These are phyloP conservation scores for Thermophis baileyi DNA, from an alignment of 2,113 vertebrate species.

Conservation along the genomic window DNA sequence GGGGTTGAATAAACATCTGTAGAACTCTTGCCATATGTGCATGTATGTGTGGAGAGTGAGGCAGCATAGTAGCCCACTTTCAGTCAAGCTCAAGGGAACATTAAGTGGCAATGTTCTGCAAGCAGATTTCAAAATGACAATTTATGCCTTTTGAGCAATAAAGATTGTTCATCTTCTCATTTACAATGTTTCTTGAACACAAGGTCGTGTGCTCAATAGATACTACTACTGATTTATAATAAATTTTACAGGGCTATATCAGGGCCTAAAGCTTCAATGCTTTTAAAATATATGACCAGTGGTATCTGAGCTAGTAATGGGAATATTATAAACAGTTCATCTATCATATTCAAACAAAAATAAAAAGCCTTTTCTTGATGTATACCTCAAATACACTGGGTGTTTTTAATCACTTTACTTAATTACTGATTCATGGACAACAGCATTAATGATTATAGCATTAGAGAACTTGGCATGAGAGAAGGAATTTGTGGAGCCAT, in stretches of 20 bases:
- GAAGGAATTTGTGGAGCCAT: background rate
- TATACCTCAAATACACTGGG: background rate
- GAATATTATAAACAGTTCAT: background rate
- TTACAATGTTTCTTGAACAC: slow-evolving; percentile 18
- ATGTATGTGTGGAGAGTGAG: too few relatives aligned
- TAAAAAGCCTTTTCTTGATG: background rate
- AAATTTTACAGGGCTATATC: background rate
- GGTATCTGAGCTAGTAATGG: background rate
- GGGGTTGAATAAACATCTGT: too few relatives aligned
- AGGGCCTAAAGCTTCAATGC: background rate
- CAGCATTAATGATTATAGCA: background rate
- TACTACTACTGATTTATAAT: background rate
- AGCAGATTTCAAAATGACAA: slow-evolving; percentile 41
- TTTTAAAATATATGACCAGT: background rate
- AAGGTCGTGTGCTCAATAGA: rapidly evolving
- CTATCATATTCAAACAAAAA: background rate
- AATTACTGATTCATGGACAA: background rate
- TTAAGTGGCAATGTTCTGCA: slow-evolving; percentile 53
- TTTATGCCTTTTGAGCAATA: slow-evolving; percentile 31
- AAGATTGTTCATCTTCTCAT: slow-evolving; percentile 27
- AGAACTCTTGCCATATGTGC: too few relatives aligned
- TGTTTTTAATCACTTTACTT: background rate
- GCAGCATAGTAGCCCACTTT: background rate
- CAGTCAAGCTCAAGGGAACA: slow-evolving; percentile 59
- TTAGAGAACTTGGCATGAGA: background rate